Evolutionary conservation across 2,797 vertebrate genomes (phyloP), one percentile per base, ranked within the genome.

Genomic region (Cirrhinus molitorella): DNA sequence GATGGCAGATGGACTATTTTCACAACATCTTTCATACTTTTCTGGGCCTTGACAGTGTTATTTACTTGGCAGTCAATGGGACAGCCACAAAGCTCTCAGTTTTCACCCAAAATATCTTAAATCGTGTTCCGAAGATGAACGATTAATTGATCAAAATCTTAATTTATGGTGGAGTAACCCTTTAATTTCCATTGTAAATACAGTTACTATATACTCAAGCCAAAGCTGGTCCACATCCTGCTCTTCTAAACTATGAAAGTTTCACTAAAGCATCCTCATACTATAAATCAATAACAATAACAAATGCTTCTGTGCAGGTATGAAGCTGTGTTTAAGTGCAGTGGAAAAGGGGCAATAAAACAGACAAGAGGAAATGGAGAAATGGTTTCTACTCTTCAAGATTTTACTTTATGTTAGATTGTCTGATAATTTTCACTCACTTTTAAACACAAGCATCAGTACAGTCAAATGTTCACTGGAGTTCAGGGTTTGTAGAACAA

Each of bases 161-260:
- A n/a, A n/a, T n/a, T n/a, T n/a, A n/a, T n/a, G n/a, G n/a, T n/a
- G n/a, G n/a, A n/a, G n/a, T n/a, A n/a, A n/a, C n/a, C n/a, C n/a
- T n/a, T 67, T 5, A 8, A 23, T 37, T 37, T 51, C 43, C 19
- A 19, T 79, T 51, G 45, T n/a, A 79, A 79, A 55, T 23, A 37
- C 23, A 43, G 51, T 40, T 70, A 21, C 51, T 31, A 43, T 57
- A 80, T 2, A 10, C 49, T 40, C 34, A 55, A 79, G 43, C 40
- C 40, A 63, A 77, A 53, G 13, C 63, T 13, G 3, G 16, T 25
- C 14, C 3, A 43, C 16, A 40, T 13, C 3, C 11, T 37, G 21
- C 51, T 74, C 12, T 59, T 45, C 28, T 79, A 79, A 31, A 66
- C 76, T 31, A 53, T n/a, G 31, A n/a, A 55, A 51, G 4, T 31